These are phyloP conservation scores for Agrochola lota DNA, from an alignment of 2,888 invertebrate genomes.

Conservation along the genomic window DNA sequence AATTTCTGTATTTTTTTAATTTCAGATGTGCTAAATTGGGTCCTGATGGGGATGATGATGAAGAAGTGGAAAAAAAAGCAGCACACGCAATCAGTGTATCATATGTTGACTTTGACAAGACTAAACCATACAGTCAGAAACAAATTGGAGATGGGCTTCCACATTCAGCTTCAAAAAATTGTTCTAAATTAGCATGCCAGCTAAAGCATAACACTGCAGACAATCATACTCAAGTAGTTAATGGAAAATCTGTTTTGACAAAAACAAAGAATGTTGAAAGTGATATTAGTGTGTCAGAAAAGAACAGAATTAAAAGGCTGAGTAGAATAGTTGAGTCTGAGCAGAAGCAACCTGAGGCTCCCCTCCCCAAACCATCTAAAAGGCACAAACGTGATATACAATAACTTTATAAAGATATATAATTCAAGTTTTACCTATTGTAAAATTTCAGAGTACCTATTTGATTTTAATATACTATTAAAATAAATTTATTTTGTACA, in stretches of 20 bases:
- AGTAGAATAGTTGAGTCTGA: constrained; percentile 75
- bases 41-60: constrained; percentile 80
- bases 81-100: constrained; percentile 77
- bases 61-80: constrained; percentile 70
- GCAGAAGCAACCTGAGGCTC: constrained; percentile 71
- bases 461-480: constrained; percentile 45
- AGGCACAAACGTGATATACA: constrained; percentile 78
- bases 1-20: constrained; percentile 43
- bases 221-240: constrained; percentile 58
- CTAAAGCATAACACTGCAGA: constrained; percentile 60
- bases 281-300: constrained; percentile 71
- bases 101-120: constrained; percentile 86
- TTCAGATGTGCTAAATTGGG: constrained; percentile 78
- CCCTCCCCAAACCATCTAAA: constrained; percentile 72
- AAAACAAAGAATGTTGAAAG: constrained; percentile 71
- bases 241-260: constrained; percentile 66
- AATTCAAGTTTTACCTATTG: constrained; percentile 47
- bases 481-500: constrained; percentile 24
- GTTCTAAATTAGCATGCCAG: constrained; percentile 59
- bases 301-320: constrained; percentile 75
- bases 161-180: constrained; percentile 66
- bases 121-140: constrained; percentile 79
- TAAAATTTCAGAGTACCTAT: constrained; percentile 54
- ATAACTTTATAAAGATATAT: constrained; percentile 44
- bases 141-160: constrained; percentile 75